Percentiles rank a stretch among this genome's conserved stretches.
Conservation (phyloP, 2,797 vertebrate genomes). For the Rhyacichthys aspro region DNA sequence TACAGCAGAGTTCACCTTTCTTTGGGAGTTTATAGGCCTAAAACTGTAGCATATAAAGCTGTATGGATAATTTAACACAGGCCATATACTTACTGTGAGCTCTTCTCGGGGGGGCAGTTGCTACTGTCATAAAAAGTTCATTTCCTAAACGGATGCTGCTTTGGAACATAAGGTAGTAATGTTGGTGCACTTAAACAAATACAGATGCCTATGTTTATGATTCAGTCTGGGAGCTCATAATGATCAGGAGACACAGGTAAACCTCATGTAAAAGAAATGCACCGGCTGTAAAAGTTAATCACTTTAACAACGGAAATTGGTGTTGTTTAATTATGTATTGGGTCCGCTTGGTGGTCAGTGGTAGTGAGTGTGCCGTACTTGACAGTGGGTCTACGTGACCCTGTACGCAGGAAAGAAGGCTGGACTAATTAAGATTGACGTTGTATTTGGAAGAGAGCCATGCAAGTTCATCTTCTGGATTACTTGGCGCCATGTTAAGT, state of each 20-base stretch:
- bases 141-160: conserved; percentile 47
- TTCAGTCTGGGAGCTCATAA: conserved; percentile 15
- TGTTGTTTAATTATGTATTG: conserved; percentile 27
- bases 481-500: no score
- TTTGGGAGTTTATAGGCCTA: no score
- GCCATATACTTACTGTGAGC: conserved; percentile 13
- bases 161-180: conserved; percentile 10
- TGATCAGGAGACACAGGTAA: conserved; percentile 4
- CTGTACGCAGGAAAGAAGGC: neutral
- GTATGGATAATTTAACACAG: no score
- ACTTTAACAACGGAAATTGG: conserved; percentile 57
- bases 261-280: conserved; percentile 19
- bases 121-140: conserved; percentile 49
- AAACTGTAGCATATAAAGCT: no score
- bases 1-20: no score
- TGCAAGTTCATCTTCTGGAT: no score
- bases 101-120: neutral
- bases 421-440: no score
- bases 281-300: conserved; percentile 44
- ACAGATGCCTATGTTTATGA: conserved; percentile 35
- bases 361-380: neutral
- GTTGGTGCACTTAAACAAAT: conserved; percentile 30
- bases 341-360: conserved; percentile 8
- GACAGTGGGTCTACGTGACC: neutral
- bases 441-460: no score